These are phyloP conservation scores for Hoplias malabaricus DNA, from an alignment of 2,113 vertebrate species.

Conservation along the genomic window DNA sequence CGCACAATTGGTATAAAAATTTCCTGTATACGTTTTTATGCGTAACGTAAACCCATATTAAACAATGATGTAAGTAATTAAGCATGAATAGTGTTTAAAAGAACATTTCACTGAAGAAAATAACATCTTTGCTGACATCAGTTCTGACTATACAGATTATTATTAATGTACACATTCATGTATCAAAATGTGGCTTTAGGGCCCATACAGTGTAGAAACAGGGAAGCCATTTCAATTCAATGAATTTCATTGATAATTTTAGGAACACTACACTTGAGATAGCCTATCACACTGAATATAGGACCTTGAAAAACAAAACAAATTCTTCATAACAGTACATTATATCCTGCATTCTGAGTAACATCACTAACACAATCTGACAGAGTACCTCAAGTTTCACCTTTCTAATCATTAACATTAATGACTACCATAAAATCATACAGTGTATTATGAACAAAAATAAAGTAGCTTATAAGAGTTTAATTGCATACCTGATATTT, in stretches of 20 bases:
- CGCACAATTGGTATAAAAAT: not conserved
- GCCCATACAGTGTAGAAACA: not conserved
- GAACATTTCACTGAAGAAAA: not conserved
- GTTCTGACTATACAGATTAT: not conserved
- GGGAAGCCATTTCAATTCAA: not conserved
- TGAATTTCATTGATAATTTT: conserved; percentile 28
- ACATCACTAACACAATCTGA: not conserved
- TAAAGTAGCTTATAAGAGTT: not conserved
- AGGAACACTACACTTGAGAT: not conserved
- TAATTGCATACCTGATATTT: not conserved
- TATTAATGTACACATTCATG: not conserved
- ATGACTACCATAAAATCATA: not conserved
- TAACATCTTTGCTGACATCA: not conserved
- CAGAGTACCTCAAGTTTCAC: not conserved
- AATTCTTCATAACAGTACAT: not conserved
- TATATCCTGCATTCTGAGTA: no score
- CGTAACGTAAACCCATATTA: not conserved
- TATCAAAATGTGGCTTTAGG: not conserved
- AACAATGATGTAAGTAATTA: not conserved
- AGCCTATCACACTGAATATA: not conserved
- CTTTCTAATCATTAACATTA: not conserved
- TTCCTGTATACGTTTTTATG: not conserved
- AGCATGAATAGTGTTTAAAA: not conserved
- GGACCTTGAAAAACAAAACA: not conserved
- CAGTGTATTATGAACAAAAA: not conserved